These are phyloP conservation scores for Sinopyrophorus schimmeli DNA, from an alignment of 2,888 invertebrate species.

Conservation along the genomic window DNA sequence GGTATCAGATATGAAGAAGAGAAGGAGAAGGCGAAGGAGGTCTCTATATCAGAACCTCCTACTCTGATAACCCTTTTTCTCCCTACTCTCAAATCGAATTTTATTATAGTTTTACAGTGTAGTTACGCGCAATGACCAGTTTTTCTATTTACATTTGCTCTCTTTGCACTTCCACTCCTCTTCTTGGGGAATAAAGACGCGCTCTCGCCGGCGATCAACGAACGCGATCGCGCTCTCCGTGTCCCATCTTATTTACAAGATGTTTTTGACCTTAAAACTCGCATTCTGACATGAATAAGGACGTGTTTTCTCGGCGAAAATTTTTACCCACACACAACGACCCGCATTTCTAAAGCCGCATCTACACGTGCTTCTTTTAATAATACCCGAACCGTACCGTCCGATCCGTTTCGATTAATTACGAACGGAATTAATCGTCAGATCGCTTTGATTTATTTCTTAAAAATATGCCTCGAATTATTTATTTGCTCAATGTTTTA, in stretches of 20 bases:
- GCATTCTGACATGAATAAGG: constrained; percentile 13
- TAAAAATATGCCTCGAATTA: no score
- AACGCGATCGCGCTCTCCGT: constrained; percentile 7
- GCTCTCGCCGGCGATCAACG: not conserved
- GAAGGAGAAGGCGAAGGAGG: constrained; percentile 50
- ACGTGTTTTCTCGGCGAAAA: not conserved
- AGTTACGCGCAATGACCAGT: constrained; percentile 40
- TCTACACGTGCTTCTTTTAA: no score
- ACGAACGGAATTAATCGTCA: no score
- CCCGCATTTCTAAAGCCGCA: no score
- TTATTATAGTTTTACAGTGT: constrained; percentile 51
- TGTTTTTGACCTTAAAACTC: constrained; percentile 25
- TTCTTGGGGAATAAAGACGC: not conserved
- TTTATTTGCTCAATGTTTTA: no score
- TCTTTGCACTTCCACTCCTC: constrained; percentile 15
- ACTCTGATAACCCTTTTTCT: constrained; percentile 47
- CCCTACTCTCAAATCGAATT: constrained; percentile 46
- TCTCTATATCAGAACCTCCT: constrained; percentile 51
- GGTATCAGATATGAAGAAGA: constrained; percentile 37
- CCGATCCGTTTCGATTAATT: no score
- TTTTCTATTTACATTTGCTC: constrained; percentile 30
- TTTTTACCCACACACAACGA: no score
- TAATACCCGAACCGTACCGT: no score
- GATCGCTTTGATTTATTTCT: no score
- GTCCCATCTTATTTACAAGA: constrained; percentile 5